phyloP scores from a whole-genome alignment of 2,888 invertebrate genomes.

The Tineola bisselliella region DNA sequence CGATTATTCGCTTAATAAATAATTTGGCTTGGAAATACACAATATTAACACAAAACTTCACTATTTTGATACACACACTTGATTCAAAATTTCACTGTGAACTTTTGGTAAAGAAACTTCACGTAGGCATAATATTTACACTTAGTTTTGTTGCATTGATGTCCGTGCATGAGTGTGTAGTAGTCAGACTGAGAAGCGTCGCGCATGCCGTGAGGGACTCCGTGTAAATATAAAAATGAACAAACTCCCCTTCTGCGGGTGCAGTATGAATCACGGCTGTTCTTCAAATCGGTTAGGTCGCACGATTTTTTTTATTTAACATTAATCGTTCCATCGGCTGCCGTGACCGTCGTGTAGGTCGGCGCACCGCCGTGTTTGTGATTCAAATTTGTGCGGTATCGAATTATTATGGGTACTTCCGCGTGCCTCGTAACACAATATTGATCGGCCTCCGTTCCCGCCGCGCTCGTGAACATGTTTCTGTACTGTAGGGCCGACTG shows the following conservation, averaged over 20 bases:
- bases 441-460: constrained; percentile 38
- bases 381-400: constrained; percentile 47
- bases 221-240: constrained; percentile 67
- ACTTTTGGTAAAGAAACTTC: constrained; percentile 46
- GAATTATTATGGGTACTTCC: constrained; percentile 43
- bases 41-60: constrained; percentile 26
- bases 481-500: constrained; percentile 34
- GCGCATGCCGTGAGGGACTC: constrained; percentile 64
- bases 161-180: constrained; percentile 62
- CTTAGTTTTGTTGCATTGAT: constrained; percentile 53
- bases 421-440: constrained; percentile 49
- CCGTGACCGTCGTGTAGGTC: background rate
- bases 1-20: constrained; percentile 14
- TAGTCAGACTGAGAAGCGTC: constrained; percentile 61
- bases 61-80: constrained; percentile 21
- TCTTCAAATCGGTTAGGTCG: constrained; percentile 27
- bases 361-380: constrained; percentile 16
- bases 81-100: background rate
- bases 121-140: constrained; percentile 60
- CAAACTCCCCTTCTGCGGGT: constrained; percentile 63
- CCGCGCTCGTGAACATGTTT: constrained; percentile 30
- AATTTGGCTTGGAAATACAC: background rate
- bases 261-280: constrained; percentile 63
- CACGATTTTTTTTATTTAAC: constrained; percentile 26
- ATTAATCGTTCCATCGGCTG: constrained; percentile 33